Evolutionary conservation across 2,113 vertebrate species (phyloP).

Genomic region (Rattus rattus): DNA sequence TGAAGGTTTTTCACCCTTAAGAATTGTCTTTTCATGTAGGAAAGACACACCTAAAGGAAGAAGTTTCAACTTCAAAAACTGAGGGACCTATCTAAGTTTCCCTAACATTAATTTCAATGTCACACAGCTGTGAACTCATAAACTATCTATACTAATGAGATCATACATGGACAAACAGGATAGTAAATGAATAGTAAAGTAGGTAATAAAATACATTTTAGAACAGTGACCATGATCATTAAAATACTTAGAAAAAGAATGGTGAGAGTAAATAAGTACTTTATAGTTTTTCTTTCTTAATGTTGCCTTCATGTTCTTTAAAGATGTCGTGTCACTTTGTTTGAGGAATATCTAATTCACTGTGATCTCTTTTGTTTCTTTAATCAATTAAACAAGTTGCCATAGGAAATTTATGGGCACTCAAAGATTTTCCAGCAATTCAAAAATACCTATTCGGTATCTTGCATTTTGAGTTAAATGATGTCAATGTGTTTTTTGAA

Average conservation of each 20-base stretch:
- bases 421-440: constrained; percentile 15
- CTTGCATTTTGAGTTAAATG: constrained; percentile 3
- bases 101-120: not conserved
- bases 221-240: not conserved
- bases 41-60: not conserved
- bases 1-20: not conserved
- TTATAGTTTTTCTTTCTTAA: not conserved
- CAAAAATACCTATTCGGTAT: not conserved
- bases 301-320: not conserved
- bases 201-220: not conserved
- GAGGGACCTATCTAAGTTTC: not conserved
- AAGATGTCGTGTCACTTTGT: not conserved
- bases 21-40: not conserved
- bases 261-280: not conserved
- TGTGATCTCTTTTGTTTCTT: not conserved
- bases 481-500: not conserved
- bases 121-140: not conserved
- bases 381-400: constrained; percentile 29
- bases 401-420: not conserved
- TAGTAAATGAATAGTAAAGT: not conserved
- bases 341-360: not conserved
- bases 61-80: not conserved
- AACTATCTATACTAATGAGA: not conserved
- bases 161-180: not conserved
- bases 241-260: not conserved